Percentiles rank a stretch among this genome's conserved stretches.
Conservation (phyloP, 1,140 invertebrate genomes). For the Drosophila nebulosa region DNA sequence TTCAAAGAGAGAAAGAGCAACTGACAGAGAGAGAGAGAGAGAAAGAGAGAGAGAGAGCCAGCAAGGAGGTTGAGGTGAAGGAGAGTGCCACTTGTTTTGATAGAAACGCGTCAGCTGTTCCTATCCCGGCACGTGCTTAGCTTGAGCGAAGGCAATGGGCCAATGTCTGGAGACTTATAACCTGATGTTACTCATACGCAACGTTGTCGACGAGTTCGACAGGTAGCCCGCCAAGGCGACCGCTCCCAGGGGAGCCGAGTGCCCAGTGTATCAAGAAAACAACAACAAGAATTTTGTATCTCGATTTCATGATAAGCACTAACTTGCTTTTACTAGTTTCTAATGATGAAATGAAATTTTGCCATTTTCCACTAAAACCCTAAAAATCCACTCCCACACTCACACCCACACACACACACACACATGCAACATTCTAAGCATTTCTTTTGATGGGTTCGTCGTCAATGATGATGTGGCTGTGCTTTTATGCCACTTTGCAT, state of each 20-base stretch:
- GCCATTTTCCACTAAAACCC: not conserved
- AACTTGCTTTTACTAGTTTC: constrained; percentile 65
- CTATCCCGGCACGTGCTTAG: constrained; percentile 39
- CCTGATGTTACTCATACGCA: constrained; percentile 63
- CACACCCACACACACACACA: not conserved
- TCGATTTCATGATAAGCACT: too few relatives aligned
- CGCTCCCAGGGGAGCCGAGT: too few relatives aligned
- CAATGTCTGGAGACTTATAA: constrained; percentile 28
- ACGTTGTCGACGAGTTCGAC: constrained; percentile 23
- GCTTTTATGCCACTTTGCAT: constrained; percentile 78
- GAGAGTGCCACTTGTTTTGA: constrained; percentile 1
- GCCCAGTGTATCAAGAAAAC: constrained; percentile 1
- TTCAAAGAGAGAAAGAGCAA: not conserved
- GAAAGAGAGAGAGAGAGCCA: not conserved
- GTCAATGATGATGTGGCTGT: constrained; percentile 63
- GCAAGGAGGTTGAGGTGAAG: not conserved
- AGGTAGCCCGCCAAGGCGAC: not conserved
- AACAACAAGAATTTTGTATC: too few relatives aligned
- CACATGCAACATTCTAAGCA: constrained; percentile 67
- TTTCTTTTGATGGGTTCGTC: constrained; percentile 64
- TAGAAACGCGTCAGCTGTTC: not conserved
- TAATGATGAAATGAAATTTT: constrained; percentile 75
- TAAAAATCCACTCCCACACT: not conserved
- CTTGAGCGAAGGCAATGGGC: constrained; percentile 5
- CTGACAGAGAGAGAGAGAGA: not conserved